Percentiles rank a stretch among this genome's conserved stretches.
phyloP scores from a whole-genome alignment of 2,888 invertebrate species.

The Mythimna lalbum region DNA sequence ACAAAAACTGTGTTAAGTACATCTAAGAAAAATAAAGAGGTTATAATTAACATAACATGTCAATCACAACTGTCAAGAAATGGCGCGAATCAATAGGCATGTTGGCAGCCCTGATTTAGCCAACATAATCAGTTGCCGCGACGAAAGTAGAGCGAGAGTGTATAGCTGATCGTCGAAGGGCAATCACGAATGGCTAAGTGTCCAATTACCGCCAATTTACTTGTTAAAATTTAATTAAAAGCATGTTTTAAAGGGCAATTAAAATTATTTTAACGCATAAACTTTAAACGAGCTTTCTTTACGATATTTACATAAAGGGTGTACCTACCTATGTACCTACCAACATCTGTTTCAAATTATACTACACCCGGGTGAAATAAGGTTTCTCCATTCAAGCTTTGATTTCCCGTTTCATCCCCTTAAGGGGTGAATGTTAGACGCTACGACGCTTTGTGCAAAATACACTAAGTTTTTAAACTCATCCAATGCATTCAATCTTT shows the following conservation, averaged over 20 bases:
- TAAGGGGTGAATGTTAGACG: no score
- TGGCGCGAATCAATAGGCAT: conserved; percentile 30
- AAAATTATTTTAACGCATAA: background rate
- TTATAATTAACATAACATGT: conserved; percentile 21
- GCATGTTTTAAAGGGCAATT: conserved; percentile 1
- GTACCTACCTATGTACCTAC: background rate
- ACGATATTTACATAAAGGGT: background rate
- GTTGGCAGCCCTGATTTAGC: conserved; percentile 40
- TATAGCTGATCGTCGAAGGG: conserved; percentile 46
- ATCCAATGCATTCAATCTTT: no score
- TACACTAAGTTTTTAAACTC: no score
- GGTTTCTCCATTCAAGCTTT: no score
- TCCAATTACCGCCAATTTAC: conserved; percentile 42
- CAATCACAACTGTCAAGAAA: conserved; percentile 45
- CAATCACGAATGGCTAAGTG: conserved; percentile 38
- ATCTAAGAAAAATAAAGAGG: conserved; percentile 17
- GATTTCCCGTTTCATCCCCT: no score
- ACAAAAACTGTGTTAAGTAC: background rate
- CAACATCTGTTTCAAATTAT: background rate
- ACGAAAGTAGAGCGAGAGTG: conserved; percentile 41
- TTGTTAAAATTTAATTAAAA: conserved; percentile 23
- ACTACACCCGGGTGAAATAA: no score
- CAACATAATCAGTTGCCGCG: conserved; percentile 35
- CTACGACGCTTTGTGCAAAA: no score
- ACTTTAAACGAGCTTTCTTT: background rate